Conservation (phyloP, 2,888 invertebrate genomes). For the Arenicola marina region DNA sequence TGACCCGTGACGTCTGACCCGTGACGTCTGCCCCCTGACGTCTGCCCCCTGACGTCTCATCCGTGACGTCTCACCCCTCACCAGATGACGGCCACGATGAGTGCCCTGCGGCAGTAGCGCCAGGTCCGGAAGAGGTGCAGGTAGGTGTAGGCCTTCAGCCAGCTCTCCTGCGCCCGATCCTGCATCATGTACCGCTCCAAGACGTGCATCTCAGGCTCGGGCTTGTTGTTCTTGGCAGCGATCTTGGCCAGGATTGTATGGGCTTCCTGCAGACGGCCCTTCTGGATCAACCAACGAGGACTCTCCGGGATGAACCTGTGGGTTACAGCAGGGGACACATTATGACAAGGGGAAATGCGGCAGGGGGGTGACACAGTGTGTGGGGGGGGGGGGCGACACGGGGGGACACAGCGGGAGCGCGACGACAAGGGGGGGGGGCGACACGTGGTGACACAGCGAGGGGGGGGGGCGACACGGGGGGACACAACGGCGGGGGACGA, state of each 20-base stretch:
- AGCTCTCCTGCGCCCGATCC: background rate
- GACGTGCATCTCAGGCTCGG: background rate
- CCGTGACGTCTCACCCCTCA: too few species aligned
- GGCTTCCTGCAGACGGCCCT: slow-evolving; percentile 47
- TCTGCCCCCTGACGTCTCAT: too few species aligned
- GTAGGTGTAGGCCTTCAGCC: slow-evolving; percentile 7
- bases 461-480: too few species aligned
- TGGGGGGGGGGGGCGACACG: too few species aligned
- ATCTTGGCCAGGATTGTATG: slow-evolving; percentile 41
- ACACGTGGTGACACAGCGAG: too few species aligned
- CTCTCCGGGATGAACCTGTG: slow-evolving; percentile 55
- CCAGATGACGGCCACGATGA: slow-evolving; percentile 2
- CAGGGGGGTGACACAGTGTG: too few species aligned
- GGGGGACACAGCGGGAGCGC: too few species aligned
- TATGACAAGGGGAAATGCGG: too few species aligned
- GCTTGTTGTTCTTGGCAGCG: slow-evolving; percentile 28
- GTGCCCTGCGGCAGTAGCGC: background rate
- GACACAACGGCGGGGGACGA: too few species aligned
- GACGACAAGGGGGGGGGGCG: too few species aligned
- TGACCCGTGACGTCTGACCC: too few species aligned
- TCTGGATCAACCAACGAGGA: slow-evolving; percentile 52
- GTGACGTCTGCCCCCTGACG: too few species aligned
- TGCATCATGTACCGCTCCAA: background rate
- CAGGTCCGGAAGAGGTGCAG: slow-evolving; percentile 8
- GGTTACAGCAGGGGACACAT: background rate